These are phyloP conservation scores for Eonycteris spelaea DNA, from an alignment of 2,113 vertebrate genomes.

Conservation along the genomic window DNA sequence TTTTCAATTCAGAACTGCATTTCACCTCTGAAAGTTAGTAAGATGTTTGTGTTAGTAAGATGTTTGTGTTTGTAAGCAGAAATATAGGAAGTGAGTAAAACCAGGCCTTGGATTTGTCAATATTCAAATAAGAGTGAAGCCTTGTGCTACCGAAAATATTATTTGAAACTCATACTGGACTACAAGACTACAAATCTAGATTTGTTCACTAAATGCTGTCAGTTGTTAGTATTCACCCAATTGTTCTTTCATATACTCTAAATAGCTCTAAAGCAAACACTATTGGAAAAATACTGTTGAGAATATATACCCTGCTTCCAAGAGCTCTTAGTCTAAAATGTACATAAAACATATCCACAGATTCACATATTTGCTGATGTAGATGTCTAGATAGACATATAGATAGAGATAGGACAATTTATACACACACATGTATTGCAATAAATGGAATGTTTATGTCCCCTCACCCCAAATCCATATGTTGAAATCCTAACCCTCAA, in stretches of 20 bases:
- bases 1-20: neutral
- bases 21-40: neutral
- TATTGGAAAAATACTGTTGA: neutral
- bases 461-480: neutral
- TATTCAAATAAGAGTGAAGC: neutral
- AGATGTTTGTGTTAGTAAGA: neutral
- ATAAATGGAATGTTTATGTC: neutral
- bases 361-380: neutral
- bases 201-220: neutral
- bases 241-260: neutral
- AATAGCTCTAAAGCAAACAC: neutral
- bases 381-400: neutral
- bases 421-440: neutral
- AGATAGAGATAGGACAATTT: neutral
- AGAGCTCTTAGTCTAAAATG: neutral
- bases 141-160: neutral
- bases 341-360: neutral
- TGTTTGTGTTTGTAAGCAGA: neutral
- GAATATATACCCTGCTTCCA: neutral
- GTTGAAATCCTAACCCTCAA: neutral
- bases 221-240: neutral
- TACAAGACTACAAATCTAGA: neutral
- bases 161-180: neutral
- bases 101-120: neutral
- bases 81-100: neutral